Evolutionary conservation across 1,140 invertebrate species (phyloP).

Genomic region (Drosophila burlai): DNA sequence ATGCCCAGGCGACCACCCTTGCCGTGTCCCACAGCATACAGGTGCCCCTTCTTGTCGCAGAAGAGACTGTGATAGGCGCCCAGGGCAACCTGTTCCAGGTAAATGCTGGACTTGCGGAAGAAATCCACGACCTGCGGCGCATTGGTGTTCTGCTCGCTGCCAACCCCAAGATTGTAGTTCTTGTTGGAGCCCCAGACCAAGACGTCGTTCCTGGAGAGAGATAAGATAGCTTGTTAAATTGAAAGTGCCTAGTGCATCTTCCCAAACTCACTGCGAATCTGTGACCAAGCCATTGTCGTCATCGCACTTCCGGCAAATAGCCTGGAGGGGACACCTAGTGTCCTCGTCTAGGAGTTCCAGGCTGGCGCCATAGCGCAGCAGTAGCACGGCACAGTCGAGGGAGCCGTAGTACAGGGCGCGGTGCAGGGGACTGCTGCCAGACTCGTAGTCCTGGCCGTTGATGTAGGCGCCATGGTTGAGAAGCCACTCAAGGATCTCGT

Average conservation of each 20-base stretch:
- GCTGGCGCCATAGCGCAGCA: conserved; percentile 86
- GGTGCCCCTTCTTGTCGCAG: conserved; percentile 86
- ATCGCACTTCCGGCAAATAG: conserved; percentile 70
- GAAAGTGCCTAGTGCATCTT: neutral
- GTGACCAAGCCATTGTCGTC: conserved; percentile 16
- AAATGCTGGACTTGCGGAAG: conserved; percentile 75
- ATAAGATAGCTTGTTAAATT: neutral
- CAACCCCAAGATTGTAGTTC: conserved; percentile 89
- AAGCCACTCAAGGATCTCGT: conserved; percentile 88
- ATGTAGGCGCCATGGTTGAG: conserved; percentile 87
- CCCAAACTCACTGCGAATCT: conserved; percentile 52
- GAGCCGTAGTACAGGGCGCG: conserved; percentile 90
- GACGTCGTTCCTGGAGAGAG: conserved; percentile 82
- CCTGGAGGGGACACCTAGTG: conserved; percentile 69
- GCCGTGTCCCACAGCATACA: conserved; percentile 90
- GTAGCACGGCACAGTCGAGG: conserved; percentile 87
- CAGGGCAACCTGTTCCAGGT: conserved; percentile 86
- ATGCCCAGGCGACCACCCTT: conserved; percentile 89
- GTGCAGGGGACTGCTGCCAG: conserved; percentile 90
- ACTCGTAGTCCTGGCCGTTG: conserved; percentile 88
- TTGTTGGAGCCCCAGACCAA: conserved; percentile 91
- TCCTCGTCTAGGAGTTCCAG: conserved; percentile 75
- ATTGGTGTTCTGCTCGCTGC: conserved; percentile 62
- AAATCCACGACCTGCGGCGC: conserved; percentile 78
- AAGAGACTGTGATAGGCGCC: conserved; percentile 90